Percentiles rank a stretch among this genome's conserved stretches.
Evolutionary conservation across 2,113 vertebrate species (phyloP).

Genomic region (Cnemophilus loriae): DNA sequence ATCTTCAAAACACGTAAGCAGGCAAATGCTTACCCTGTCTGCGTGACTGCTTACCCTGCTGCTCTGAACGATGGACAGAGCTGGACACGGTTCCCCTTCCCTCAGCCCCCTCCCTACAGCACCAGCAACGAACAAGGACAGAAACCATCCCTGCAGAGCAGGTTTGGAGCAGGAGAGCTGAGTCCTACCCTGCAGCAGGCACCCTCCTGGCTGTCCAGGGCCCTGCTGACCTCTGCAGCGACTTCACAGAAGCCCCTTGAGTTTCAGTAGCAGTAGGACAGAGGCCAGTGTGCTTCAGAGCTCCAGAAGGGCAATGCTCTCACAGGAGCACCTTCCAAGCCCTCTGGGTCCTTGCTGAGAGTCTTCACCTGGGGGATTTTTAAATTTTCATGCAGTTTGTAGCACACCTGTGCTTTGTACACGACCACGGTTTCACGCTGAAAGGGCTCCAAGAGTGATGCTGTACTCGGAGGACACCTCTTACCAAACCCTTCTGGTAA

Average conservation of each 20-base stretch:
- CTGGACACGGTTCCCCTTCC: accelerated
- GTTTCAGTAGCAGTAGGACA: accelerated
- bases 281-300: accelerated
- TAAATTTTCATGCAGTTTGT: background rate
- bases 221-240: background rate
- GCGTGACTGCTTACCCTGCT: accelerated
- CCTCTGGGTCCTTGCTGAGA: background rate
- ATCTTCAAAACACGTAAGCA: background rate
- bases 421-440: accelerated
- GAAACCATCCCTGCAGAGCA: background rate
- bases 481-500: background rate
- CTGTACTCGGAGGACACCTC: background rate
- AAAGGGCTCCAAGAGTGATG: accelerated
- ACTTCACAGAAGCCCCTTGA: background rate
- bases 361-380: background rate
- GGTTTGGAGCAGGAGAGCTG: background rate
- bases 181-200: background rate
- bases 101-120: background rate
- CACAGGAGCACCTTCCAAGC: background rate
- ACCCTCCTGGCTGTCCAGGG: background rate
- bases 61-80: accelerated
- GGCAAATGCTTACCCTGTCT: accelerated
- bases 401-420: background rate
- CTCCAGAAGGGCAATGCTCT: background rate
- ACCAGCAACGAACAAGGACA: background rate